Evolutionary conservation across 1,140 invertebrate species (phyloP), one percentile per base, ranked within the genome.

Genomic region (Drosophila parabipectinata): DNA sequence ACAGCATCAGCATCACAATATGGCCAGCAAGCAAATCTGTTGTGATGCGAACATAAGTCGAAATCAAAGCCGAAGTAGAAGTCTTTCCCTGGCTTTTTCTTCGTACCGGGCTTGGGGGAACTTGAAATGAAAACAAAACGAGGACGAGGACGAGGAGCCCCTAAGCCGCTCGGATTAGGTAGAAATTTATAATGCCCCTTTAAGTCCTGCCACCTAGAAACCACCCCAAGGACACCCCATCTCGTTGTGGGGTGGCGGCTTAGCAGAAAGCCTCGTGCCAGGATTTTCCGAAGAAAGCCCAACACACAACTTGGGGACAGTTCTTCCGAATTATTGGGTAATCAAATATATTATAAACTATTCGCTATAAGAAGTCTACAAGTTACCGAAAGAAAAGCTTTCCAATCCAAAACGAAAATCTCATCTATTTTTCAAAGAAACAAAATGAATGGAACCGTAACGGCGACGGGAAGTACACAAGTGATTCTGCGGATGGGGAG

Each of bases 161-260:
- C 18, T 57, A 71, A 57, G 41, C 14, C 66, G 30, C 41, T 3
- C 32, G 67, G 67, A 69, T 71, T 71, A 69, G 44, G 44, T 14
- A 71, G 64, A 52, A 71, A 71, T 71, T 71, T 71, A 71, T 71
- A 71, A 71, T 71, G 63, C 66, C 63, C 63, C 66, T 56, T 56
- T 69, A 69, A 68, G 63, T 56, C 45, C 18, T 24, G 18, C 44
- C 44, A 21, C 18, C 44, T 10, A 47, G n/a, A 45, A 45, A 45
- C 41, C 41, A 45, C 41, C 41, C 14, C 26, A 6, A 28, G 26
- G 26, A 28, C 26, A 6, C 26, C 26, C 26, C 26, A 6, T 0
- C 5, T 1, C 26, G 6, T 7, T 8, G 3, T 45, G 14, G 41
- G 5, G 8, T 10, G 39, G 44, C 4, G 18, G 44, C 44, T 47